A percentile compares a stretch with the other conserved stretches of the same genome.
Conservation (phyloP, 1,140 invertebrate species). For the Ceratosolen fusciceps region DNA sequence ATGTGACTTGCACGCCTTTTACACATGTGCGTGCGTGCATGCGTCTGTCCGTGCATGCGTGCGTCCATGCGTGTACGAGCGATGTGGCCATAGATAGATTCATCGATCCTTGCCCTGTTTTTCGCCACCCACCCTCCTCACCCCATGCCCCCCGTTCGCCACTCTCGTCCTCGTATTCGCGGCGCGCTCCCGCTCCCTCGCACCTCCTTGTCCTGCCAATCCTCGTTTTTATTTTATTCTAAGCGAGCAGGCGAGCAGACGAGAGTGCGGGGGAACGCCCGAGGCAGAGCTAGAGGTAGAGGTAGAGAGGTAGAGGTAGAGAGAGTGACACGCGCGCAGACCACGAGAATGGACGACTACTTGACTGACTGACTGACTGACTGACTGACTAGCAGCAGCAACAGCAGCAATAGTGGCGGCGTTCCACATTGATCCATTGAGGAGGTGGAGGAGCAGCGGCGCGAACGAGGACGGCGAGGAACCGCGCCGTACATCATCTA, state of each 20-base stretch:
- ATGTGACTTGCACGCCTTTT: constrained; percentile 61
- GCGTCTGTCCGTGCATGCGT: not conserved
- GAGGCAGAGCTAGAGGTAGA: no score
- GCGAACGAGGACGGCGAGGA: not conserved
- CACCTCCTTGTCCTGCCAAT: no score
- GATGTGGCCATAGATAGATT: no score
- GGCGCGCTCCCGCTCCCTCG: no score
- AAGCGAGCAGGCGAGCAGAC: not conserved
- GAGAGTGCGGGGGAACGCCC: not conserved
- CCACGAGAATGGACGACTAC: not conserved
- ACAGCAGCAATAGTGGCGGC: no score
- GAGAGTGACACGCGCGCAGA: no score
- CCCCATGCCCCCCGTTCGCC: not conserved
- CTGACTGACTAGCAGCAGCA: no score
- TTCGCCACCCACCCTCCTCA: not conserved
- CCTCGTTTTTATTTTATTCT: no score
- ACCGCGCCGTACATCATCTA: no score
- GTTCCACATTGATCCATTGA: not conserved
- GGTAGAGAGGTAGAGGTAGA: no score
- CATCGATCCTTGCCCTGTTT: not conserved
- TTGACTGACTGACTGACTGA: no score
- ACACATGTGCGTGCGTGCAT: constrained; percentile 13
- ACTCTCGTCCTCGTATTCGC: not conserved
- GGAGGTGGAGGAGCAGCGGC: not conserved
- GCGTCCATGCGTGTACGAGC: no score